Base-by-base conservation (phyloP, 2,888 invertebrate species). In the Himalopsyche japonica region DNA sequence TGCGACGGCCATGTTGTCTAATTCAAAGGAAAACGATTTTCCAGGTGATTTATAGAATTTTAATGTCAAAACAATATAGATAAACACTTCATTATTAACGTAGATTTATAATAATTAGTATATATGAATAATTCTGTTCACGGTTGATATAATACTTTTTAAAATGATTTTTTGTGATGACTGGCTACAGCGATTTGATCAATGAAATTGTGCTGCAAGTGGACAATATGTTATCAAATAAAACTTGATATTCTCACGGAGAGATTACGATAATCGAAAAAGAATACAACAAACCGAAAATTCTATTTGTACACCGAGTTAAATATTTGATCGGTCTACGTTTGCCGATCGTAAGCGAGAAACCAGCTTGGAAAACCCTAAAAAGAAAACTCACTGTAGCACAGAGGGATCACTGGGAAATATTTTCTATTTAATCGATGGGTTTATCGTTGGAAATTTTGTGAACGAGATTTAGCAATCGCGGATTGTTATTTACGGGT, bases 1-100 rank as follows among this genome's bases (percentile, higher is more conserved):
- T 77, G 77, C 34, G 77, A 43, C 77, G 77, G 77, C 77, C 77
- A 77, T 77, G 77, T 77, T 77, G 77, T 77, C 20, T 10, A 34
- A 24, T 34, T 43, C 37, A 18, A n/a, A 77, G 34, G 43, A 77
- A 77, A 37, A 77, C 24, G 34, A 20, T 15, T 77, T 20, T 12
- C 77, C 43, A 20, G 77, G 12, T 20, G 37, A 77, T 77, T 77
- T 77, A 70, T 15, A 1, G 27, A 70, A 15, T 15, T 27, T 30
- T 10, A 70, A 70, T 70, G 20, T 15, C 70, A 27, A 70, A 70
- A 27, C 24, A 27, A 70, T 3, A 27, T 27, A 70, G 15, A 27
- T 70, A 70, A 57, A 27, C 27, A 70, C 27, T 70, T 15, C 20
- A 70, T 27, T 27, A 30, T 30, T 70, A 70, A 70, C 12, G 27